Conservation (phyloP, 2,888 invertebrate species). For the Andrena camellia region DNA sequence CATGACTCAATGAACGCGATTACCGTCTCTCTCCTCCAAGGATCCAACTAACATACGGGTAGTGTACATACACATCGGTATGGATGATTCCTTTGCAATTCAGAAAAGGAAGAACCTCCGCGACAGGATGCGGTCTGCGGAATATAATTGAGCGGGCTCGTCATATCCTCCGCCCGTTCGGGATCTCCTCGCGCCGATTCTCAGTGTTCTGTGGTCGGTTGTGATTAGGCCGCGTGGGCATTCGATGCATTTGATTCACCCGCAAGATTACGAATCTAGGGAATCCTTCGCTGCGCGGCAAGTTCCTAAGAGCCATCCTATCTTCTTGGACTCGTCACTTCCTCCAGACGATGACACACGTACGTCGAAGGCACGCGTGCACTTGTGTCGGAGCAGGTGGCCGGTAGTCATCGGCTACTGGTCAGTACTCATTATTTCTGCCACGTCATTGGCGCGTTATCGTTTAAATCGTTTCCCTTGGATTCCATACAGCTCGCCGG, state of each 20-base stretch:
- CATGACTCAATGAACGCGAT: too few relatives aligned
- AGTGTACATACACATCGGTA: neutral
- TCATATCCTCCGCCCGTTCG: slow-evolving; percentile 68
- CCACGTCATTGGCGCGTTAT: slow-evolving; percentile 47
- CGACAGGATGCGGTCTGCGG: slow-evolving; percentile 65
- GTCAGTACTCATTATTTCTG: slow-evolving; percentile 19
- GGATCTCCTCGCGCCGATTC: slow-evolving; percentile 43
- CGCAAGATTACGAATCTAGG: slow-evolving; percentile 37
- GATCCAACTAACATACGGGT: too few relatives aligned
- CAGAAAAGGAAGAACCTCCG: slow-evolving; percentile 14
- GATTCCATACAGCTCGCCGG: slow-evolving; percentile 9
- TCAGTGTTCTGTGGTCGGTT: slow-evolving; percentile 52
- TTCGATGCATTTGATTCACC: slow-evolving; percentile 65
- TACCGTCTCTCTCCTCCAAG: too few relatives aligned
- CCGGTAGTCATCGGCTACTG: neutral
- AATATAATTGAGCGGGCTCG: slow-evolving; percentile 64
- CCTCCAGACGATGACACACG: slow-evolving; percentile 37
- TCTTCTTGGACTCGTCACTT: slow-evolving; percentile 49
- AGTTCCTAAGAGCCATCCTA: slow-evolving; percentile 30
- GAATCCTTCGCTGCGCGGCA: slow-evolving; percentile 45
- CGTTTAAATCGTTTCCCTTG: slow-evolving; percentile 13
- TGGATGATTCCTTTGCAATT: neutral
- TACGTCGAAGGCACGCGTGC: neutral
- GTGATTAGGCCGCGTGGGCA: slow-evolving; percentile 50
- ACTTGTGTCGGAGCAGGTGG: neutral